A percentile compares a stretch with the other conserved stretches of the same genome.
Conservation (phyloP, 2,797 vertebrate species). For the Pitangus sulphuratus region DNA sequence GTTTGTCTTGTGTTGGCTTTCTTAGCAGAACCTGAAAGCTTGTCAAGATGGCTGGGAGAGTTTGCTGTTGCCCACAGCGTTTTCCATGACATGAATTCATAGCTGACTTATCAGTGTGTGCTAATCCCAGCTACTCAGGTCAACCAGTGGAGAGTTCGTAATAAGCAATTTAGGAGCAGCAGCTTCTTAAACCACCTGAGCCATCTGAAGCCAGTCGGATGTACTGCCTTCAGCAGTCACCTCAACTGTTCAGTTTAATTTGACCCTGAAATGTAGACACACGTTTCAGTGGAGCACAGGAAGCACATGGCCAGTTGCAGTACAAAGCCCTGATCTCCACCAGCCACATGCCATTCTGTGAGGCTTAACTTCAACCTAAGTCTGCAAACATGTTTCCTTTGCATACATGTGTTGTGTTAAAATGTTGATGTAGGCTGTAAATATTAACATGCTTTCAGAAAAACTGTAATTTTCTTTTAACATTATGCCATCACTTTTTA, state of each 20-base stretch:
- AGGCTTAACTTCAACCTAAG: not conserved
- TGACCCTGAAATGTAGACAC: not conserved
- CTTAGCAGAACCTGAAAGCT: not conserved
- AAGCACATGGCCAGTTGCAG: not conserved
- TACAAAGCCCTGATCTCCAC: not conserved
- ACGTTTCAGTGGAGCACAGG: not conserved
- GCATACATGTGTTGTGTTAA: not conserved
- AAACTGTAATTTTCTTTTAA: not conserved
- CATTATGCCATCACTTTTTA: not conserved
- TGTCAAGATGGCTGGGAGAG: not conserved
- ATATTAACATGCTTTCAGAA: not conserved
- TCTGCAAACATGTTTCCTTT: accelerated
- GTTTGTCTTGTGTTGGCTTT: not conserved
- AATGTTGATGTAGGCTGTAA: not conserved
- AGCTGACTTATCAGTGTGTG: not conserved
- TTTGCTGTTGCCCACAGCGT: not conserved
- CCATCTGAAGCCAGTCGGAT: not conserved
- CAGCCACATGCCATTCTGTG: accelerated
- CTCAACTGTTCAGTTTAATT: not conserved
- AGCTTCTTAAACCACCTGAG: not conserved
- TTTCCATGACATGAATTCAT: not conserved
- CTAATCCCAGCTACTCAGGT: not conserved
- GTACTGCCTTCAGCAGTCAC: not conserved
- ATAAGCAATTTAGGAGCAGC: not conserved
- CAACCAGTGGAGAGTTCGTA: not conserved